Base-by-base conservation (phyloP, 2,113 vertebrate species). In the Seriola aureovittata region DNA sequence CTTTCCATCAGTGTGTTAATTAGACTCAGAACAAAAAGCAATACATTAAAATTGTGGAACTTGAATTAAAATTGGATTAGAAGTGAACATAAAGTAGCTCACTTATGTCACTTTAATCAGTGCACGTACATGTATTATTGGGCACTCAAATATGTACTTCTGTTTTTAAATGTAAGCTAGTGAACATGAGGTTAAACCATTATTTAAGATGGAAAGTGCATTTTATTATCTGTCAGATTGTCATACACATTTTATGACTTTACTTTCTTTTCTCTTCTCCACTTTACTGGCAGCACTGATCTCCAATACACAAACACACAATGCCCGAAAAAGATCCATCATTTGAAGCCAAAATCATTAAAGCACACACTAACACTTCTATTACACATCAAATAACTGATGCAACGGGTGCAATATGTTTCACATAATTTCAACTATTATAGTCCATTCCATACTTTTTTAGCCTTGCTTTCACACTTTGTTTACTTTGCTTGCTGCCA, bases 331-430 rank as follows among this genome's bases (percentile, higher is more conserved):
- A 71, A 65, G 21, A 21, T 67, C 14, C 17, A 48, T 10, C 10
- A 7, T 21, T 32, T 52, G 17, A 46, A 74, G 58, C 57, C 70
- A 73, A 40, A 40, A 21, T 34, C 42, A 71, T 46, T 29, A 44
- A 78, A 64, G 23, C 36, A 23, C 46, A 75, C 9, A 14, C 38
- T 64, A 9, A 64, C 42, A 67, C 38, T 73, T 73, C 7, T 8
- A 48, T 83, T 60, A 36, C 21, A 54, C 48, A 71, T 76, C 57
- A 59, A 48, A 75, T 71, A 63, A 72, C 44, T 63, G 62, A 62
- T 79, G 75, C 32, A 78, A 79, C 42, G 83, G 46, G 48, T 71
- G 75, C 73, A 85, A 88, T 36, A 36, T 1, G 80, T 82, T 86
- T 73, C 62, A 60, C 6, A 74, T 34, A 23, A 79, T 80, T 82